phyloP scores from a whole-genome alignment of 2,113 vertebrate species.

The Speoplatyrhinus poulsoni region DNA sequence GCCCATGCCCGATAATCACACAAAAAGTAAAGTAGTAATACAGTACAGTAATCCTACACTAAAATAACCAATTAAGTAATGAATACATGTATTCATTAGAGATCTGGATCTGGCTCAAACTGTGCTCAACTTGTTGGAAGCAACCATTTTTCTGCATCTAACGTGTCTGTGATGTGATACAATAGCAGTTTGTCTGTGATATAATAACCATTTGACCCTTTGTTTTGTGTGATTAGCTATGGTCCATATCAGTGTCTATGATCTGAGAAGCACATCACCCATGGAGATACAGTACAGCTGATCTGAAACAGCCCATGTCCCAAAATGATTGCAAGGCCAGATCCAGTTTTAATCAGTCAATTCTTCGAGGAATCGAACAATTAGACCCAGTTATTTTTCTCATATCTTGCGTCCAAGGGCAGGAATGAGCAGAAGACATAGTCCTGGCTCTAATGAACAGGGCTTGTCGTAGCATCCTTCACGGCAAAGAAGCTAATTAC shows the following conservation, averaged over 20 bases:
- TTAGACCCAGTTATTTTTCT: slow-evolving; percentile 46
- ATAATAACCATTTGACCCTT: slow-evolving; percentile 31
- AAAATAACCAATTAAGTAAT: slow-evolving; percentile 24
- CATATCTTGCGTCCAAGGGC: slow-evolving; percentile 51
- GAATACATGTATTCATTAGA: background rate
- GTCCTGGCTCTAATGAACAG: slow-evolving; percentile 59
- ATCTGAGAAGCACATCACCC: slow-evolving; percentile 52
- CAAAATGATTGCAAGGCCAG: slow-evolving; percentile 53
- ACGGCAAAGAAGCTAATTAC: slow-evolving; percentile 73
- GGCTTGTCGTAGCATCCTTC: slow-evolving; percentile 63
- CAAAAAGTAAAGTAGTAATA: background rate
- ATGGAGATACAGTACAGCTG: slow-evolving; percentile 49
- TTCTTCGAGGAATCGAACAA: slow-evolving; percentile 62
- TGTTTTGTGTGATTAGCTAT: slow-evolving; percentile 50
- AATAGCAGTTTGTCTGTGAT: slow-evolving; percentile 9
- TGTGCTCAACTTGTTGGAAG: slow-evolving; percentile 3
- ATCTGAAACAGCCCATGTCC: slow-evolving; percentile 56
- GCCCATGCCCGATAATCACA: slow-evolving; percentile 11
- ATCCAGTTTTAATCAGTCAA: slow-evolving; percentile 56
- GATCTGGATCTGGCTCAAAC: slow-evolving; percentile 6
- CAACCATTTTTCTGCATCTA: background rate
- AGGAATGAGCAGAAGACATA: slow-evolving; percentile 46
- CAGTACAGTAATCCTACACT: slow-evolving; percentile 8
- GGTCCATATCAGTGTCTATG: slow-evolving; percentile 44
- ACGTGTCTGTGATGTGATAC: slow-evolving; percentile 38